A percentile compares a stretch with the other conserved stretches of the same genome.
phyloP scores from a whole-genome alignment of 2,113 vertebrate genomes.

The Silurus meridionalis region DNA sequence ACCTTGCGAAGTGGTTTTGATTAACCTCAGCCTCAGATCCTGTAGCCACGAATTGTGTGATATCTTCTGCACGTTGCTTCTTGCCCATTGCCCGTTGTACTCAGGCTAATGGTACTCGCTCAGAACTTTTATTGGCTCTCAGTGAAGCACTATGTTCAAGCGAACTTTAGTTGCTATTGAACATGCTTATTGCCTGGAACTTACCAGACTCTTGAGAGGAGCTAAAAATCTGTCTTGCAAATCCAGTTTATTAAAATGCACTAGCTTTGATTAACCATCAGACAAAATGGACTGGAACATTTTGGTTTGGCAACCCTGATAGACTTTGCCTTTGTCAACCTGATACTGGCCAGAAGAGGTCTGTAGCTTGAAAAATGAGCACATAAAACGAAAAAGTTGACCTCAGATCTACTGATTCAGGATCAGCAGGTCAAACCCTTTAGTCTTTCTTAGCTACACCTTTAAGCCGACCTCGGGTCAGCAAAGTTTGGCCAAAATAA shows the following conservation, averaged over 20 bases:
- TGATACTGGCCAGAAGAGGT: not conserved
- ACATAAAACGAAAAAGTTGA: not conserved
- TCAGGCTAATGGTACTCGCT: not conserved
- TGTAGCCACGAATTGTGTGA: not conserved
- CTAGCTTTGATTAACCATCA: not conserved
- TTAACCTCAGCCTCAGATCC: not conserved
- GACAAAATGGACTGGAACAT: too few relatives aligned
- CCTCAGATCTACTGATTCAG: not conserved
- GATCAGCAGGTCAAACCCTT: not conserved
- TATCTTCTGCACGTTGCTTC: not conserved
- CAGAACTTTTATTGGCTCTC: not conserved
- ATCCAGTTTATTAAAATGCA: not conserved
- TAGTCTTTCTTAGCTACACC: not conserved
- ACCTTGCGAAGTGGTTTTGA: slow-evolving; percentile 3
- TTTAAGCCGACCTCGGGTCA: slow-evolving; percentile 5
- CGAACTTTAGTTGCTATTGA: not conserved
- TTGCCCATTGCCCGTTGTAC: not conserved
- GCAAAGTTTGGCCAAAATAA: not conserved
- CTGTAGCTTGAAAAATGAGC: not conserved
- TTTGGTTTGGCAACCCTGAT: not conserved
- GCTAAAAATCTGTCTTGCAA: not conserved
- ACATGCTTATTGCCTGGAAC: too few relatives aligned
- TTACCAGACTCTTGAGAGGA: not conserved
- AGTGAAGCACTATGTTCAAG: not conserved
- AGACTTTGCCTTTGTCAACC: not conserved